phyloP scores from a whole-genome alignment of 2,888 invertebrate genomes.

The Taphrorychus bicolor region DNA sequence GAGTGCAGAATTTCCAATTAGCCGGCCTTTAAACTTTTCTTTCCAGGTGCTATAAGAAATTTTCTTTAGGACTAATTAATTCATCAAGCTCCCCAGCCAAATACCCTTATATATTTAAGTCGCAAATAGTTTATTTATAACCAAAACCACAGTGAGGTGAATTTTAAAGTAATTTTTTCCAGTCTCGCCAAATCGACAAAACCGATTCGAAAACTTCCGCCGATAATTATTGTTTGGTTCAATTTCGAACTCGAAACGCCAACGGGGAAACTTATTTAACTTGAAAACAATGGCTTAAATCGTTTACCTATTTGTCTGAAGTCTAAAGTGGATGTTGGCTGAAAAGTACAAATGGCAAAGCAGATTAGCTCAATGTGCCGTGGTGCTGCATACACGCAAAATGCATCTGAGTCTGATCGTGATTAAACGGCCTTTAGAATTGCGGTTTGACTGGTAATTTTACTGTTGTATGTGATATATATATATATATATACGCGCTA shows the following conservation, averaged over 20 bases:
- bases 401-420: slow-evolving; percentile 1
- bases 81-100: too few relatives aligned
- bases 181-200: neutral
- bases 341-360: slow-evolving; percentile 7
- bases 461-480: neutral
- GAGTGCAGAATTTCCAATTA: slow-evolving; percentile 12
- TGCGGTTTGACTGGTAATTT: neutral
- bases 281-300: slow-evolving; percentile 4
- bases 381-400: neutral
- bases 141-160: too few relatives aligned
- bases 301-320: slow-evolving; percentile 4
- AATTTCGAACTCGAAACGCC: neutral
- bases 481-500: neutral
- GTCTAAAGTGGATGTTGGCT: neutral
- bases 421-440: neutral
- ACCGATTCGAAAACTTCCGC: neutral
- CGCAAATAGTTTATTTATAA: too few relatives aligned
- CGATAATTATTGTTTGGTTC: neutral
- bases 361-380: neutral
- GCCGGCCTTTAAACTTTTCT: slow-evolving; percentile 4
- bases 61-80: too few relatives aligned
- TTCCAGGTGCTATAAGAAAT: neutral
- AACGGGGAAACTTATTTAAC: neutral
- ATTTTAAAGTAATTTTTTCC: neutral
- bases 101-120: too few relatives aligned